phyloP scores from a whole-genome alignment of 2,888 invertebrate genomes.

The Aphodius granarius region DNA sequence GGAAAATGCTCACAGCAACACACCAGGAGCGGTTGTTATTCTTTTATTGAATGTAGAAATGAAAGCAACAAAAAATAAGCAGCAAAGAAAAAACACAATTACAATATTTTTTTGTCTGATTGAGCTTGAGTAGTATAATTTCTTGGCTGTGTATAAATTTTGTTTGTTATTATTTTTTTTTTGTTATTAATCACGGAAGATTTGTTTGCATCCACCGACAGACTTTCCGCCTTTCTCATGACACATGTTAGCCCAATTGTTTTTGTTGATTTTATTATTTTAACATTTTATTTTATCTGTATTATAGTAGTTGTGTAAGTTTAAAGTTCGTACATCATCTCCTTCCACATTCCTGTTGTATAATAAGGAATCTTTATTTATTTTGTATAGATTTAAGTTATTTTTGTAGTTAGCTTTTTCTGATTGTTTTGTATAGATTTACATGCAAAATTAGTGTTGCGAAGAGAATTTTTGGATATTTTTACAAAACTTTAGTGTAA shows the following conservation, averaged over 20 bases:
- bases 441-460: no score
- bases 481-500: no score
- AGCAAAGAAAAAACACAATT: constrained; percentile 2
- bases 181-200: neutral
- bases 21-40: constrained; percentile 86
- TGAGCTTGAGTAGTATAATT: neutral
- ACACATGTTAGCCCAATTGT: neutral
- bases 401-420: neutral
- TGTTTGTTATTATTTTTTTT: neutral
- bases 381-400: constrained; percentile 1
- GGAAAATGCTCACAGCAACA: constrained; percentile 82
- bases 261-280: neutral
- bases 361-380: neutral
- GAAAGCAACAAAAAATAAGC: neutral
- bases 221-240: neutral
- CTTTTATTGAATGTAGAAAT: constrained; percentile 69
- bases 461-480: no score
- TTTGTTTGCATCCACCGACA: neutral
- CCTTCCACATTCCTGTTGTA: constrained; percentile 12
- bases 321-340: constrained; percentile 1
- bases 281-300: neutral
- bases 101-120: neutral
- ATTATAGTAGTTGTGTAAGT: constrained; percentile 11
- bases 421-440: neutral
- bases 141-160: constrained; percentile 6